Evolutionary conservation across 1,140 invertebrate genomes (phyloP).

Genomic region (Acromyrmex echinatior): DNA sequence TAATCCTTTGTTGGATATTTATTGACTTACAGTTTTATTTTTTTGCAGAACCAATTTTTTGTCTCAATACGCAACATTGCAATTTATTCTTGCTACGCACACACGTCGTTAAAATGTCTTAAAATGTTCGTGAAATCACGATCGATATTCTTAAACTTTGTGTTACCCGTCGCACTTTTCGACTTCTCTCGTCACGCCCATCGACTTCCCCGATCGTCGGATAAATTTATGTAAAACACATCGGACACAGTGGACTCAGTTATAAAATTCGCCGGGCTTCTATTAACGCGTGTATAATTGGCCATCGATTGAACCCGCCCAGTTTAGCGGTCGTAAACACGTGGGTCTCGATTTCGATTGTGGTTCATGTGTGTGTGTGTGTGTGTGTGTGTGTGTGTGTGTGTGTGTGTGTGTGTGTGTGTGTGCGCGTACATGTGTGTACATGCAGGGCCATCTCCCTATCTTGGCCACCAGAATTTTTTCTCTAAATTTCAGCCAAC

Average conservation of each 20-base stretch:
- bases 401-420: neutral
- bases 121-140: constrained; percentile 35
- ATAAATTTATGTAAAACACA: constrained; percentile 65
- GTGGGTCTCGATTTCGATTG: constrained; percentile 66
- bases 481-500: constrained; percentile 75
- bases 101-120: constrained; percentile 22
- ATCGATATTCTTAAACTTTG: constrained; percentile 20
- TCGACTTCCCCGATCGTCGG: constrained; percentile 45
- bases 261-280: constrained; percentile 63
- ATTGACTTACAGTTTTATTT: neutral
- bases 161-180: constrained; percentile 39
- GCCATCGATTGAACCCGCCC: constrained; percentile 76
- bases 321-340: constrained; percentile 81
- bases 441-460: neutral
- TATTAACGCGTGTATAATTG: constrained; percentile 75
- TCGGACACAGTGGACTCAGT: constrained; percentile 43
- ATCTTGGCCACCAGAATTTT: constrained; percentile 33
- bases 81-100: constrained; percentile 26
- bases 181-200: constrained; percentile 49
- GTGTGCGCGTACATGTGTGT: neutral
- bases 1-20: neutral
- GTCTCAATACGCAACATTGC: neutral
- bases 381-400: no score
- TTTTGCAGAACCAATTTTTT: neutral
- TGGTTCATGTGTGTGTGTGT: constrained; percentile 2